phyloP scores from a whole-genome alignment of 2,888 invertebrate species.

The Willowsia nigromaculata region DNA sequence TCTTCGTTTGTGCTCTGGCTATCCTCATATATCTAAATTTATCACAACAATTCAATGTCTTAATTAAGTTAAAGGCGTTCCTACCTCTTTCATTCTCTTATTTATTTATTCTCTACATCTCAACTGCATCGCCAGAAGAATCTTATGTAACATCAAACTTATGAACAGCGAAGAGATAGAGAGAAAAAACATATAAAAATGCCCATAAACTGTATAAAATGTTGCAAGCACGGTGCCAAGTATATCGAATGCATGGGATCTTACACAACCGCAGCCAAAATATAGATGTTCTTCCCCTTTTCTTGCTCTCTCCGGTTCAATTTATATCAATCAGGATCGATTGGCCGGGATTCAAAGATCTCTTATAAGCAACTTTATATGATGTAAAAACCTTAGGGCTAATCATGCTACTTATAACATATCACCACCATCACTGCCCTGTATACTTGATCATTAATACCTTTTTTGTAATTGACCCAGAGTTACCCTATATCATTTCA shows the following conservation, averaged over 20 bases:
- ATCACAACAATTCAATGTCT: slow-evolving; percentile 63
- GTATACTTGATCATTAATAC: slow-evolving; percentile 4
- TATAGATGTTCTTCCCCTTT: slow-evolving; percentile 3
- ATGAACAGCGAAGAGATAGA: neutral
- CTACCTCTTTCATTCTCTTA: neutral
- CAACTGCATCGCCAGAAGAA: neutral
- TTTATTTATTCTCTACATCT: slow-evolving; percentile 11
- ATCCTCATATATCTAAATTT: slow-evolving; percentile 62
- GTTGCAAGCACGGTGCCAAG: neutral
- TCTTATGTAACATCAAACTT: neutral
- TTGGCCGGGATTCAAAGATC: slow-evolving; percentile 65
- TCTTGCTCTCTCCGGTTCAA: slow-evolving; percentile 58
- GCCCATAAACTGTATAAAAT: neutral
- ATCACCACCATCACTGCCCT: slow-evolving; percentile 7
- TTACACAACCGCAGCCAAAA: slow-evolving; percentile 8
- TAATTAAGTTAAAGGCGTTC: slow-evolving; percentile 63
- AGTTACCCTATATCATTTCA: slow-evolving; percentile 7
- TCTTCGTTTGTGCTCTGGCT: neutral
- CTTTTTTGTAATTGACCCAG: slow-evolving; percentile 57
- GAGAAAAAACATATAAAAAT: neutral
- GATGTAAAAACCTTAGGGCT: neutral
- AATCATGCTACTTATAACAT: neutral
- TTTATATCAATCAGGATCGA: slow-evolving; percentile 67
- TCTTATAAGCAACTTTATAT: neutral
- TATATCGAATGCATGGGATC: neutral